Evolutionary conservation across 1,140 invertebrate genomes (phyloP).

Genomic region (Drosophila littoralis): DNA sequence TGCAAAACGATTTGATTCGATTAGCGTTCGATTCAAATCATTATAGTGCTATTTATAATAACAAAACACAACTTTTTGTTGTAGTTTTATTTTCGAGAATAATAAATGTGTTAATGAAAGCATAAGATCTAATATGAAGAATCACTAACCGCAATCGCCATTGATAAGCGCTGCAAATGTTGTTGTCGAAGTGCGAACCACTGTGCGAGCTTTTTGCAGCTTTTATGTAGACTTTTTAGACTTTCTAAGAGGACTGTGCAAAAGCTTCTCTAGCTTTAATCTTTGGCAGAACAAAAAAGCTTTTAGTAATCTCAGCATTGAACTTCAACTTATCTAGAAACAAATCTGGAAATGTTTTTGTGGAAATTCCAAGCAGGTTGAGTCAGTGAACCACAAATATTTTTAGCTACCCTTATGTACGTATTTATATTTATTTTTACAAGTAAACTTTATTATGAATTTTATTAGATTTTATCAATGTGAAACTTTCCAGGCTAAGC

Average conservation of each 20-base stretch:
- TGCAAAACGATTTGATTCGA: slow-evolving; percentile 29
- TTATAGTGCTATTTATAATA: slow-evolving; percentile 26
- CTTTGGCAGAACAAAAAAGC: neutral
- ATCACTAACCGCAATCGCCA: slow-evolving; percentile 2
- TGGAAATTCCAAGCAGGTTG: no score
- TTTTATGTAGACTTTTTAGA: slow-evolving; percentile 32
- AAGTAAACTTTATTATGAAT: no score
- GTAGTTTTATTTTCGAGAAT: neutral
- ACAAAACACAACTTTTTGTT: neutral
- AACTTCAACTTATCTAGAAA: slow-evolving; percentile 14
- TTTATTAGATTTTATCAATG: no score
- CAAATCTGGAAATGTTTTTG: no score
- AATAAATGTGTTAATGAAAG: slow-evolving; percentile 26
- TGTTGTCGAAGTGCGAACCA: slow-evolving; percentile 10
- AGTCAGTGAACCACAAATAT: no score
- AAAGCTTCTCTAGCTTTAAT: slow-evolving; percentile 8
- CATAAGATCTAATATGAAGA: neutral
- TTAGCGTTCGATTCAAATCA: slow-evolving; percentile 9
- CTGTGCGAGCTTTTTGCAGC: slow-evolving; percentile 19
- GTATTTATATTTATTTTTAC: no score
- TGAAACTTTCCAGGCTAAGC: no score
- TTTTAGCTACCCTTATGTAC: no score
- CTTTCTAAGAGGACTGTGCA: neutral
- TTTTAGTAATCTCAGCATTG: slow-evolving; percentile 1
- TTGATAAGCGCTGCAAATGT: slow-evolving; percentile 19